These are phyloP conservation scores for Lepus europaeus DNA, from an alignment of 2,113 vertebrate genomes.

Conservation along the genomic window DNA sequence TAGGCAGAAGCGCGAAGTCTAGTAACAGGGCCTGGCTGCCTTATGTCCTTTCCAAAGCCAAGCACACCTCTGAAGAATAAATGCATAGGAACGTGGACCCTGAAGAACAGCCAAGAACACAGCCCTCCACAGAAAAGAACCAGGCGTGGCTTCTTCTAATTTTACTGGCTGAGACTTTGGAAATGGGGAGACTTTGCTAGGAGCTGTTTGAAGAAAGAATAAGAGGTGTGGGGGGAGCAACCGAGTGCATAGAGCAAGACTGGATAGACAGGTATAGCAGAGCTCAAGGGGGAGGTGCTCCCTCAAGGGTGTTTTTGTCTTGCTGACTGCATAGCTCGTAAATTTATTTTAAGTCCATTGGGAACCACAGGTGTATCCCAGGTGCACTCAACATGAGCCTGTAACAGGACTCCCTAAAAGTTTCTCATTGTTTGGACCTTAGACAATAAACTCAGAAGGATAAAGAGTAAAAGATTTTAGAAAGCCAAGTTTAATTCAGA, in stretches of 20 bases:
- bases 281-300: background rate
- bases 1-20: background rate
- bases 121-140: background rate
- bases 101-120: conserved; percentile 8
- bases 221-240: background rate
- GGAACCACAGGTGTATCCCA: conserved; percentile 17
- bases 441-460: conserved; percentile 50
- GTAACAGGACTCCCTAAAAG: conserved; percentile 34
- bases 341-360: conserved; percentile 25
- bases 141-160: conserved; percentile 7
- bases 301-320: background rate
- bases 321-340: background rate
- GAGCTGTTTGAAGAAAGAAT: conserved; percentile 14
- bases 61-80: background rate
- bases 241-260: background rate
- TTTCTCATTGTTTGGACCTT: conserved; percentile 52
- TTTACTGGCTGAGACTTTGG: conserved; percentile 16
- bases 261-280: background rate
- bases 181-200: background rate
- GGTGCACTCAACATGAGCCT: background rate
- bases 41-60: background rate
- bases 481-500: conserved; percentile 46
- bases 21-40: background rate
- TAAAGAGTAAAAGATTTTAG: conserved; percentile 27
- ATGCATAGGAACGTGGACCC: background rate